phyloP scores from a whole-genome alignment of 2,888 invertebrate species.

The Strigamia crassipes region DNA sequence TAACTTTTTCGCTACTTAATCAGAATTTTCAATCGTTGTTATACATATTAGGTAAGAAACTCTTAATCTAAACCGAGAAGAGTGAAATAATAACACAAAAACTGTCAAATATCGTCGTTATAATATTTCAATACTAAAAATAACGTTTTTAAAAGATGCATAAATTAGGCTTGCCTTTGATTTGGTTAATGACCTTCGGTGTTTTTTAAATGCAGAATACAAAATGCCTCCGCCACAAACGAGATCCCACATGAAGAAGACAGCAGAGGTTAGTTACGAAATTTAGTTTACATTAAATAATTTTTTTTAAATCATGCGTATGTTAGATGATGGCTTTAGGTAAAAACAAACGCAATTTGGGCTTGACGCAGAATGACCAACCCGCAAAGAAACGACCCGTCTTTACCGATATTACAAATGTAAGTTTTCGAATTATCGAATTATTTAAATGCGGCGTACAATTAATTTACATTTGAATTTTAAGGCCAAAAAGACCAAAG shows the following conservation, averaged over 20 bases:
- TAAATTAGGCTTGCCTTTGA: no score
- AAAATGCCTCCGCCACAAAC: background rate
- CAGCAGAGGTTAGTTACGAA: background rate
- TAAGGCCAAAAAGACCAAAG: background rate
- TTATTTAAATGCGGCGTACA: background rate
- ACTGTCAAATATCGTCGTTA: no score
- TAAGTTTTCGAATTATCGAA: background rate
- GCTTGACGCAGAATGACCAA: background rate
- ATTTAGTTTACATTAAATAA: background rate
- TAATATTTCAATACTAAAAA: no score
- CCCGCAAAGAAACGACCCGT: background rate
- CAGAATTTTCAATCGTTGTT: background rate
- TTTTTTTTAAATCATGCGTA: background rate
- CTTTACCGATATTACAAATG: slow-evolving; percentile 36
- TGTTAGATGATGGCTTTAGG: background rate
- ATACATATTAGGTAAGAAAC: background rate
- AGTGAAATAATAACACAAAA: no score
- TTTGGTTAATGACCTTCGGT: background rate
- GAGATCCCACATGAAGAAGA: background rate
- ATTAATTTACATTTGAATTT: background rate
- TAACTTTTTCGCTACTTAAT: background rate
- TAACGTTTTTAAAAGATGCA: no score
- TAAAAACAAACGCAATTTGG: background rate
- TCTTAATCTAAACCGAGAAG: no score
- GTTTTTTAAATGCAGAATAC: background rate